Evolutionary conservation across 2,113 vertebrate species (phyloP).

Genomic region (Gymnocephalus cernua): DNA sequence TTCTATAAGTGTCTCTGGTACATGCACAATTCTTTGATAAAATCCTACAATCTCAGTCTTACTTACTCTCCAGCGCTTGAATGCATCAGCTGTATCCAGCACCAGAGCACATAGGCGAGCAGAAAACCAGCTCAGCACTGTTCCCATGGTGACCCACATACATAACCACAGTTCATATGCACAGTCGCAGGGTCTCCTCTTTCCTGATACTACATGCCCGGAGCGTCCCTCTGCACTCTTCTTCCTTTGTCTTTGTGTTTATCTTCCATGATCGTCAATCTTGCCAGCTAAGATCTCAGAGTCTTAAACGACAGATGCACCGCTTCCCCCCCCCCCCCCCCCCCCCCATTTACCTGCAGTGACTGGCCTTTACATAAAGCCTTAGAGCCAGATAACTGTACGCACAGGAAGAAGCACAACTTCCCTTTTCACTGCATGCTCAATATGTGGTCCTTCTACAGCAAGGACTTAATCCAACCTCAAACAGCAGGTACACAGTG

Average conservation of each 20-base stretch:
- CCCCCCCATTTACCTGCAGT: not conserved
- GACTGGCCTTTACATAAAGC: not conserved
- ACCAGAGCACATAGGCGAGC: slow-evolving; percentile 40
- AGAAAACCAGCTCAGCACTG: slow-evolving; percentile 69
- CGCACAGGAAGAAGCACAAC: not conserved
- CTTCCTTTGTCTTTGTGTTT: slow-evolving; percentile 14
- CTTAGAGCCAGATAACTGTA: not conserved
- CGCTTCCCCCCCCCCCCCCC: too few relatives aligned
- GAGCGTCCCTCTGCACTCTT: not conserved
- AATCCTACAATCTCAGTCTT: not conserved
- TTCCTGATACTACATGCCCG: not conserved
- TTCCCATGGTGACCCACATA: slow-evolving; percentile 61
- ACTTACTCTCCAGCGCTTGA: slow-evolving; percentile 69
- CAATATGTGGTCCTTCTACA: not conserved
- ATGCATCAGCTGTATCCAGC: slow-evolving; percentile 23
- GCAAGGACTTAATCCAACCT: slow-evolving; percentile 55
- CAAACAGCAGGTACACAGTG: slow-evolving; percentile 50
- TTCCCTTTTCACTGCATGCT: slow-evolving; percentile 8
- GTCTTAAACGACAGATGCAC: slow-evolving; percentile 22
- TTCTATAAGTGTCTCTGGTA: not conserved
- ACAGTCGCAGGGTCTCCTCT: not conserved
- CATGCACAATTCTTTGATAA: not conserved
- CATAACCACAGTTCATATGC: slow-evolving; percentile 5
- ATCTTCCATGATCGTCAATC: slow-evolving; percentile 17
- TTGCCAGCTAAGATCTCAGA: not conserved